phyloP scores from a whole-genome alignment of 1,140 invertebrate species.

The Drosophila triauraria region DNA sequence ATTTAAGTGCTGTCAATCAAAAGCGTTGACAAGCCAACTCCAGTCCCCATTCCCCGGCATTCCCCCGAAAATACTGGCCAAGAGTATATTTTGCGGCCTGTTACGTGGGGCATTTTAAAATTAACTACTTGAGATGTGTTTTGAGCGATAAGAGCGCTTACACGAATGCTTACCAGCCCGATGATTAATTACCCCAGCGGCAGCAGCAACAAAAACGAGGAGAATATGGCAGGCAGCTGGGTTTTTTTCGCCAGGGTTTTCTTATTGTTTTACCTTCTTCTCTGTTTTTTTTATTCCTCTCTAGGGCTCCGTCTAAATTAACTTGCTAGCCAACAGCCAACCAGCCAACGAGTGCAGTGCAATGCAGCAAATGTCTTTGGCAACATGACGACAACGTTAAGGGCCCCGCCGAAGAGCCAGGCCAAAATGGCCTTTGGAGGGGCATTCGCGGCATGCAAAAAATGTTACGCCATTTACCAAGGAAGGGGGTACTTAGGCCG shows the following conservation, averaged over 20 bases:
- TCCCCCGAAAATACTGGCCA: not conserved
- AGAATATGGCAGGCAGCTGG: conserved; percentile 79
- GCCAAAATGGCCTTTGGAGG: conserved; percentile 18
- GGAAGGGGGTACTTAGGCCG: conserved; percentile 11
- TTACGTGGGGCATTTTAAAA: conserved; percentile 76
- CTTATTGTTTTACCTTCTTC: conserved; percentile 23
- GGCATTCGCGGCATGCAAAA: conserved; percentile 68
- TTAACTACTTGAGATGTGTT: conserved; percentile 82
- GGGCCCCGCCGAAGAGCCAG: conserved; percentile 31
- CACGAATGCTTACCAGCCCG: conserved; percentile 80
- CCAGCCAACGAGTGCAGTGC: conserved; percentile 43
- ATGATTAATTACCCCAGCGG: conserved; percentile 73
- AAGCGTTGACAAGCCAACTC: conserved; percentile 60
- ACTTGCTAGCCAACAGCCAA: conserved; percentile 64
- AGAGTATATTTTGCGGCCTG: conserved; percentile 49
- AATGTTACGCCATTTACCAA: conserved; percentile 79
- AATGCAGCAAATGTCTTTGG: conserved; percentile 72
- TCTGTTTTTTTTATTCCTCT: not conserved
- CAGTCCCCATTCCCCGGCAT: not conserved
- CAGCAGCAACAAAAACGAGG: conserved; percentile 22
- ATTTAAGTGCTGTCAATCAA: conserved; percentile 77
- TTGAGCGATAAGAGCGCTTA: conserved; percentile 77
- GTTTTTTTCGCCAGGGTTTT: conserved; percentile 42
- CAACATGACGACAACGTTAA: conserved; percentile 79
- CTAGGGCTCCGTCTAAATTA: conserved; percentile 66